Base-by-base conservation (phyloP, 2,888 invertebrate genomes). In the Lasioglossum zephyrum region DNA sequence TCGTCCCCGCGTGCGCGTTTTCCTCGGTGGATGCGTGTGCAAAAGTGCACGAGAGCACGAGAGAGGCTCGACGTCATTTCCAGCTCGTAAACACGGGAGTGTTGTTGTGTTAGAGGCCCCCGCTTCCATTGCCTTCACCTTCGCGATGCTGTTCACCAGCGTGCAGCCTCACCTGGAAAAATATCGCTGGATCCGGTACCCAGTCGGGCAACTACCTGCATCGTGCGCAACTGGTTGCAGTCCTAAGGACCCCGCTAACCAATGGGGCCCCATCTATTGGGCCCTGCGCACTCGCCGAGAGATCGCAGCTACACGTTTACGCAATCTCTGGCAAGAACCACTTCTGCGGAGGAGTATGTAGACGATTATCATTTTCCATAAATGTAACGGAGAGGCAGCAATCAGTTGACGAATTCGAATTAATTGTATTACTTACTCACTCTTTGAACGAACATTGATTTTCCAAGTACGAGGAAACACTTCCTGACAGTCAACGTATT, bases 121-220 rank as follows among this genome's bases (percentile, higher is more conserved):
- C 66, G 87, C 78, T 85, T 82, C 83, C 80, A 86, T 90, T 82
- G 87, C 90, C 90, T 90, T 90, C 87, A 88, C 88, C 87, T 89
- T 89, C 90, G 77, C 60, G 36, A 39, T 53, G 44, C 11, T 66
- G 75, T 63, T 22, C 63, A 8, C 18, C 66, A 77, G 22, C n/a
- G n/a, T 74, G 77, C 66, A 31, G 47, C 31, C 13, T 9, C 13
- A 53, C 44, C 76, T 39, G 69, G 86, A 86, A 85, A 86, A 86
- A 85, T 86, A 75, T 60, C 70, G 63, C 47, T 53, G 81, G 79
- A 86, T 86, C 86, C 81, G 85, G 86, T 85, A 81, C 84, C 76
- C 39, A 66, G 63, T 76, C 75, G 63, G 66, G 66, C 73, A 69
- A 60, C 78, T 78, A 84, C 72, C 84, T 75, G 74, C 74, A 69